A percentile compares a stretch with the other conserved stretches of the same genome.
Conservation (phyloP, 2,113 vertebrate species). For the Hystrix brachyura region DNA sequence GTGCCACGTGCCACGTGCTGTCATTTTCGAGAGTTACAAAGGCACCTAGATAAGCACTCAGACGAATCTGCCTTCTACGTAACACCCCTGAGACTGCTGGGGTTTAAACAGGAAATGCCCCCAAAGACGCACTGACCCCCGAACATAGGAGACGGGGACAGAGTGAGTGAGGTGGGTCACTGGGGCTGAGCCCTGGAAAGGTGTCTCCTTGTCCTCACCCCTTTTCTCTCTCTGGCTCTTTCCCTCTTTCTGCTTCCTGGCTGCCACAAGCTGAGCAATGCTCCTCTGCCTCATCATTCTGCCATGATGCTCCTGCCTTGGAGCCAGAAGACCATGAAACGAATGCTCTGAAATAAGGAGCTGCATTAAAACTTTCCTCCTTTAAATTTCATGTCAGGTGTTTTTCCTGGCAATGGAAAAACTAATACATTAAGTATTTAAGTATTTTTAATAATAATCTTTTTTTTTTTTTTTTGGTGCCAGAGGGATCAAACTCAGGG, state of each 20-base stretch:
- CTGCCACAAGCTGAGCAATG: neutral
- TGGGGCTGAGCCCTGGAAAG: neutral
- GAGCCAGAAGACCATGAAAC: neutral
- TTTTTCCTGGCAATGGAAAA: neutral
- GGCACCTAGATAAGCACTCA: neutral
- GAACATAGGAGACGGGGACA: neutral
- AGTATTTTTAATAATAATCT: neutral
- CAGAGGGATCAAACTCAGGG: too few relatives aligned
- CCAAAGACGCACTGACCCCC: neutral
- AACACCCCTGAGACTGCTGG: neutral
- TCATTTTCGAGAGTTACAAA: too few relatives aligned
- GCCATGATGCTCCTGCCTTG: neutral
- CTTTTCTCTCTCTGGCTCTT: neutral
- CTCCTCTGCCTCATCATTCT: neutral
- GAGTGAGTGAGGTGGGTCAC: neutral
- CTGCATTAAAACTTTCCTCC: neutral
- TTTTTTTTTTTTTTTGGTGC: too few relatives aligned
- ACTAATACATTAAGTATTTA: rapidly evolving
- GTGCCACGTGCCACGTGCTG: rapidly evolving
- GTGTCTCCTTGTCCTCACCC: too few relatives aligned
- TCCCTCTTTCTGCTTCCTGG: neutral
- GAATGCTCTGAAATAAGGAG: neutral
- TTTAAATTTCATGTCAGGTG: neutral
- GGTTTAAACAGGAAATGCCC: neutral
- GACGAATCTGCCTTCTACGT: neutral